Conservation (phyloP, 2,797 vertebrate species). For the Zenarchopterus dispar region DNA sequence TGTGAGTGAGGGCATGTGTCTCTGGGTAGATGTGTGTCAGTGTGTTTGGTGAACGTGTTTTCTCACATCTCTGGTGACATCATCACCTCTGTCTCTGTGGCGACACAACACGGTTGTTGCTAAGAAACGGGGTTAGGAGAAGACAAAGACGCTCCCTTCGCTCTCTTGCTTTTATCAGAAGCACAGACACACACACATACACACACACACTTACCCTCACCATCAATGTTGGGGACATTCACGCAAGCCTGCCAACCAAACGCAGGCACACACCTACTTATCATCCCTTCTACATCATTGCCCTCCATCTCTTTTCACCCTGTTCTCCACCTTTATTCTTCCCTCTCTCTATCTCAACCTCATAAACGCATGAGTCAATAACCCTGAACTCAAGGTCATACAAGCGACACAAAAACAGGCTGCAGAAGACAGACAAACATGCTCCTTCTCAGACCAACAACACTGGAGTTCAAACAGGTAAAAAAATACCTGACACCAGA, state of each 20-base stretch:
- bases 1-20: neutral
- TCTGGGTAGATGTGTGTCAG: neutral
- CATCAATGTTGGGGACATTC: conserved; percentile 29
- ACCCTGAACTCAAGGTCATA: conserved; percentile 29
- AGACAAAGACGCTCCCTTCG: conserved; percentile 55
- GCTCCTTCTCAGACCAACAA: conserved; percentile 21
- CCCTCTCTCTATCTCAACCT: conserved; percentile 11
- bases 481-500: conserved; percentile 33
- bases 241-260: conserved; percentile 29
- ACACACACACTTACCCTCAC: conserved; percentile 3
- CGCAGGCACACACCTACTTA: conserved; percentile 24
- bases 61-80: conserved; percentile 74
- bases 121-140: conserved; percentile 69
- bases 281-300: conserved; percentile 6
- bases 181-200: conserved; percentile 24
- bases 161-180: conserved; percentile 31
- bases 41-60: conserved; percentile 39
- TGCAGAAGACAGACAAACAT: conserved; percentile 8
- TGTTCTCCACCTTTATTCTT: conserved; percentile 3
- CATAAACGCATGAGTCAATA: conserved; percentile 33
- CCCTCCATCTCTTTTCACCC: conserved; percentile 7
- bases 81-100: conserved; percentile 70
- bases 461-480: conserved; percentile 31
- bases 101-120: conserved; percentile 71
- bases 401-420: conserved; percentile 13